Evolutionary conservation across 2,888 invertebrate genomes (phyloP), one percentile per base, ranked within the genome.

Genomic region (Linnaemya tessellans): DNA sequence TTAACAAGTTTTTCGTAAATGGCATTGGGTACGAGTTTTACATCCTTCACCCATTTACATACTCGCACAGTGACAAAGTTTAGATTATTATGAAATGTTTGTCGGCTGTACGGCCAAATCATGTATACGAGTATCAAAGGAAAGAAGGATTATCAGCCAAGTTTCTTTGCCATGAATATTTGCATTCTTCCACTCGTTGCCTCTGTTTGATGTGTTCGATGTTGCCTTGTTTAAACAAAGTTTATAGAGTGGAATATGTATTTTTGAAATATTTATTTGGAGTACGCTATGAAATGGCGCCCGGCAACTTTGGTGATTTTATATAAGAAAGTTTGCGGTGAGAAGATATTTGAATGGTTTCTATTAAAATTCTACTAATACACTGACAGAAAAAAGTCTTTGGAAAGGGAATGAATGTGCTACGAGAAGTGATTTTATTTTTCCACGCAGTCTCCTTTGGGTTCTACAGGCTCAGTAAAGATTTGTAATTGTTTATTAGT

Each of bases 31-130:
- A 20, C 49, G 13, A 54, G 67, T 74, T 68, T 60, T 5, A 60
- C 5, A 74, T 80, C 58, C 67, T 74, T 67, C 80, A 80, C 58
- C 80, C 74, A 74, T 80, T 68, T 68, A 60, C 58, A 80, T 80
- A 60, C n/a, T n/a, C n/a, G n/a, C n/a, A n/a, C 67, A 60, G 18
- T 43, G 30, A 51, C 46, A 18, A 35, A 56, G 38, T 41, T 18
- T 56, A 35, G 9, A 56, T 9, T 13, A 15, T n/a, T n/a, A 41
- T 13, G 43, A 65, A 18, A 41, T 20, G 58, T 67, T 67, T 25
- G 3, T n/a, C 20, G 30, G 13, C 20, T 60, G 18, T 30, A 30
- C 30, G 5, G 30, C 2, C 30, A 30, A 30, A 30, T 3, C 30
- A n/a, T n/a, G n/a, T n/a, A n/a, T 5, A 30, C 5, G 30, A 2